Evolutionary conservation across 2,113 vertebrate species (phyloP).

Genomic region (Nicator chloris): DNA sequence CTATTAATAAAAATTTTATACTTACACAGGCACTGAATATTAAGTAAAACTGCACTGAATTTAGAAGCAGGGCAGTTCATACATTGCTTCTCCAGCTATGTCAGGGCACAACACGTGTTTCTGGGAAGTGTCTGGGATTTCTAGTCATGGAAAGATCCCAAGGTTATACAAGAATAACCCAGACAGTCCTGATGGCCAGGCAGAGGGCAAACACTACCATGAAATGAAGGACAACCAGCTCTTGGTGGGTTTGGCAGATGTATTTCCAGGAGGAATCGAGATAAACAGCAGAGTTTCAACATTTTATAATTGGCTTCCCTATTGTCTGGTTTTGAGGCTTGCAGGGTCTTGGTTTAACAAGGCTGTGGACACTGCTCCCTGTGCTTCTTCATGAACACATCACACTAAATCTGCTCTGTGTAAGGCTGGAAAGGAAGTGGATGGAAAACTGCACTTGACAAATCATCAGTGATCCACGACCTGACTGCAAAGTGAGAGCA

Average conservation of each 20-base stretch:
- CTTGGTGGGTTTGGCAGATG: neutral
- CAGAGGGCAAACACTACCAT: neutral
- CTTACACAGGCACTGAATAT: neutral
- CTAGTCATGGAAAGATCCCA: neutral
- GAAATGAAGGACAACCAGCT: neutral
- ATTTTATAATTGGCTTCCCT: neutral
- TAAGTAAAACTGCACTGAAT: neutral
- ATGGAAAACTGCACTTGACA: neutral
- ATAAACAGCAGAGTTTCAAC: neutral
- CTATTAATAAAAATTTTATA: neutral
- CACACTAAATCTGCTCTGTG: neutral
- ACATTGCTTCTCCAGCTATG: neutral
- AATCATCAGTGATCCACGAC: neutral
- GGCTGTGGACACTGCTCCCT: neutral
- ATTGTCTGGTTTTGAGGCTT: neutral
- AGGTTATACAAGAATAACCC: neutral
- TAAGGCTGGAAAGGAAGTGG: neutral
- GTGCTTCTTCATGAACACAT: neutral
- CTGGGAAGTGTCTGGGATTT: neutral
- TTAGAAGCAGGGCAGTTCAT: neutral
- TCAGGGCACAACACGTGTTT: accelerated
- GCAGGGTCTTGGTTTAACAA: neutral
- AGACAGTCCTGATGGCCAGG: neutral
- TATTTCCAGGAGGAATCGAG: neutral
- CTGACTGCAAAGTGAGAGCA: neutral